Evolutionary conservation across 1,140 invertebrate species (phyloP), one percentile per base, ranked within the genome.

Genomic region (Tetramorium alpestre): DNA sequence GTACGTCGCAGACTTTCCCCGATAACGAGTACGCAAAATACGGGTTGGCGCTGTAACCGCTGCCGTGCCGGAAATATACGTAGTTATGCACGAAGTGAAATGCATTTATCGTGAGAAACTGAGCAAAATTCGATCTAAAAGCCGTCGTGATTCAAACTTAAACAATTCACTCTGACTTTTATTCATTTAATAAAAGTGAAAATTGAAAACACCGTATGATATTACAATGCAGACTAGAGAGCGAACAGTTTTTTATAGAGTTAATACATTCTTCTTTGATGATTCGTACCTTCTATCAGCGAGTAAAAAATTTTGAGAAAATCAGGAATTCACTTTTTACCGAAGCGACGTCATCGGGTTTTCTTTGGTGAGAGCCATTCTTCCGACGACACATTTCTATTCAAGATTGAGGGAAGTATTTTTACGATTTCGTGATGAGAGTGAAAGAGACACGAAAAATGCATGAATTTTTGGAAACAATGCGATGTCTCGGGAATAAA

Each of bases 1-100:
- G 65, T 88, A 64, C 6, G 56, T 33, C 54, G 38, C n/a, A 22
- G 11, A 67, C 88, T 85, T 87, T 87, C 64, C n/a, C 41, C 44
- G 56, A n/a, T 49, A 11, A 56, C 25, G 22, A 44, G 51, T 58
- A 73, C 65, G 58, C 80, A 73, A 88, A 88, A n/a, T 78, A 56
- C n/a, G 13, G 72, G 28, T 51, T 72, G 38, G 38, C 11, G 28
- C 13, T 33, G 38, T 18, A 41, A 69, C 8, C 76, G 33, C 16
- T 41, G 3, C 16, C 28, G n/a, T 25, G 77, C 4, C 77, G 18
- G 54, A 84, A 82, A 82, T 82, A 22, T n/a, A 54, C 33, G 60
- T 54, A 54, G 47, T 67, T 78, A 78, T 41, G 38, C 51, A 44
- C 58, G 16, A 49, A 73, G 41, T 60, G 38, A 73, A 58, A 47